Base-by-base conservation (phyloP, 2,113 vertebrate species). In the Myrmecophaga tridactyla region DNA sequence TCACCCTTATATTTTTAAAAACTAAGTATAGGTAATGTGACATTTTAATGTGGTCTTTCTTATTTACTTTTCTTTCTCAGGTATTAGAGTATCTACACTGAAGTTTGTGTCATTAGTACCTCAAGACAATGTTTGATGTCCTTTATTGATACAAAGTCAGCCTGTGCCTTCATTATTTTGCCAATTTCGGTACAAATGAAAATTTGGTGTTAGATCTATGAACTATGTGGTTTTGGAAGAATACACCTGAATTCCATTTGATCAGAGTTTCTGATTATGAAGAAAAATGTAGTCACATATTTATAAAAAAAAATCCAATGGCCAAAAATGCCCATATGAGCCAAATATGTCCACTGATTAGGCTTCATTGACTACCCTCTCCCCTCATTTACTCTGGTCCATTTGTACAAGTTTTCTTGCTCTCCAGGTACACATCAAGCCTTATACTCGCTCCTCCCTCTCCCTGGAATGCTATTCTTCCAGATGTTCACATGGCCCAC, bases 91-190 rank as follows among this genome's bases (percentile, higher is more conserved):
- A 96, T 94, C 80, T 75, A 96, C 92, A 88, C 95, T 94, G 94
- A 96, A 91, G 92, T 96, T 97, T 97, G 98, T 97, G 97, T 97
- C 96, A 72, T 94, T 97, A 96, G 96, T 90, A 96, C 97, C 92
- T 97, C 96, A 72, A 97, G 94, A 94, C 95, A n/a, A n/a, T 0
- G 65, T 98, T 92, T 97, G 97, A 89, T 96, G 95, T 97, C 95
- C 95, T 97, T 97, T 85, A 94, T 81, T 90, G 89, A 96, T 93
- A 96, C 81, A 96, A 96, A 96, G 95, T 97, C 96, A 98, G 92
- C 95, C 97, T 97, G 98, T 98, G 98, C 98, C 98, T 98, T 98
- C 96, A 95, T 97, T 97, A 92, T 96, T 96, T 97, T 97, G 94
- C 93, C 92, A 67, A 76, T 97, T 97, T 94, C 6, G 1, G 97